These are phyloP conservation scores for Exephanes ischioxanthus DNA, from an alignment of 2,888 invertebrate species.

Conservation along the genomic window DNA sequence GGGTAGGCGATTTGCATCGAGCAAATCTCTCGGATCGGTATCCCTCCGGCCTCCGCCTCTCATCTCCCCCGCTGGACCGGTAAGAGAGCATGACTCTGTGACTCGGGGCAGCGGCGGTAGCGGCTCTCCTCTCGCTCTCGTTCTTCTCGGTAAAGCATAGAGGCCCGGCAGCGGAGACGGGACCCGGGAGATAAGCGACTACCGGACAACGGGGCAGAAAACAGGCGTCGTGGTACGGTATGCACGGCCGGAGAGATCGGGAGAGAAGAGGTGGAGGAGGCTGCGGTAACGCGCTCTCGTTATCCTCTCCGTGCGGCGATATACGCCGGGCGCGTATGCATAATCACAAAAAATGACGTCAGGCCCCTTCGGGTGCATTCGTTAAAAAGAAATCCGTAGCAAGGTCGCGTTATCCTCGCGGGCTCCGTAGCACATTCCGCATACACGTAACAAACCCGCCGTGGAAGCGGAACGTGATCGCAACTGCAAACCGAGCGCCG, in stretches of 20 bases:
- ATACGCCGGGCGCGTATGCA: slow-evolving; percentile 38
- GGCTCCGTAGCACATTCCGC: slow-evolving; percentile 24
- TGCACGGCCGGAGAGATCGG: neutral
- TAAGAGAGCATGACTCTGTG: slow-evolving; percentile 21
- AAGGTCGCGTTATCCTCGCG: slow-evolving; percentile 57
- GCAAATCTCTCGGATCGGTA: slow-evolving; percentile 69
- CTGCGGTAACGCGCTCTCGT: slow-evolving; percentile 62
- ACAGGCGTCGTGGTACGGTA: slow-evolving; percentile 24
- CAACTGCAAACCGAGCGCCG: neutral
- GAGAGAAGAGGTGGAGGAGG: neutral
- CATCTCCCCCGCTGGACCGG: slow-evolving; percentile 24
- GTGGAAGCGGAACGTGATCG: neutral
- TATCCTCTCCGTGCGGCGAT: slow-evolving; percentile 58
- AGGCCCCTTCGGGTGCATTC: slow-evolving; percentile 54
- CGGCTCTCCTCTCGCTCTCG: slow-evolving; percentile 32
- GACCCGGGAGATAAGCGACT: slow-evolving; percentile 65
- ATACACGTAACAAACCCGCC: neutral
- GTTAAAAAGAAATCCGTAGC: slow-evolving; percentile 64
- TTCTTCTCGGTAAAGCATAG: slow-evolving; percentile 55
- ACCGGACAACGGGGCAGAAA: slow-evolving; percentile 57
- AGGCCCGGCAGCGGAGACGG: slow-evolving; percentile 54
- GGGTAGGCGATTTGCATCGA: slow-evolving; percentile 67
- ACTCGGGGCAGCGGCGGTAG: neutral
- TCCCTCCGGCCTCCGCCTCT: slow-evolving; percentile 47
- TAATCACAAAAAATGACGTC: slow-evolving; percentile 67